Conservation (phyloP, 2,113 vertebrate species). For the Takifugu bimaculatus region DNA sequence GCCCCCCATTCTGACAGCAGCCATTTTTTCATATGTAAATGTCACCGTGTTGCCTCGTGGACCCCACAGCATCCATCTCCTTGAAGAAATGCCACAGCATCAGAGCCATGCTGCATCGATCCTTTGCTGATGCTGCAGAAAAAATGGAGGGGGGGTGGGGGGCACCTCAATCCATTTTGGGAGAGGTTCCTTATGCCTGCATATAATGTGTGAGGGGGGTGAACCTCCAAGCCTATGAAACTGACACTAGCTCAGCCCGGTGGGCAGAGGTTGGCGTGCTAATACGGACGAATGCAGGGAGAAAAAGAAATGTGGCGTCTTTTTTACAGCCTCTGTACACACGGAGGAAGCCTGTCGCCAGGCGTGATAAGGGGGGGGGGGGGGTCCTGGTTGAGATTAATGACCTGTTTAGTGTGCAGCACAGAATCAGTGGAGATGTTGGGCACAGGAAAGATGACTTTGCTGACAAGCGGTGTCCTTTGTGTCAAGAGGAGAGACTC, state of each 20-base stretch:
- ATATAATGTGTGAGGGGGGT: conserved; percentile 10
- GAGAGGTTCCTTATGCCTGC: conserved; percentile 17
- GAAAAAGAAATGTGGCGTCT: conserved; percentile 30
- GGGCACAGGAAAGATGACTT: conserved; percentile 67
- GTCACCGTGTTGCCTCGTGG: conserved; percentile 46
- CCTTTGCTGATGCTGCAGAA: conserved; percentile 25
- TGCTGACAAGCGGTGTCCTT: conserved; percentile 71
- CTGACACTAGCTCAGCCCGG: too few relatives aligned
- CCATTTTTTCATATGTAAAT: conserved; percentile 60
- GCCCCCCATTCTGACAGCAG: conserved; percentile 23
- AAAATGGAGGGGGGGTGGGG: conserved; percentile 19
- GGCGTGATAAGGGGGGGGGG: conserved; percentile 47
- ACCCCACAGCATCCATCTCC: conserved; percentile 61
- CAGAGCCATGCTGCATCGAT: conserved; percentile 50
- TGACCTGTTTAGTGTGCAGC: conserved; percentile 58
- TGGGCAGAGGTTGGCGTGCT: too few relatives aligned
- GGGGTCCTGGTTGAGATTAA: conserved; percentile 59
- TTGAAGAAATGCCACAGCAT: conserved; percentile 61
- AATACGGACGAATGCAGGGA: conserved; percentile 28
- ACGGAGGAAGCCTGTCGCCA: conserved; percentile 44
- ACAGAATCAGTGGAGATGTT: conserved; percentile 55
- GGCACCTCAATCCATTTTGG: conserved; percentile 36
- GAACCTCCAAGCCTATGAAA: too few relatives aligned
- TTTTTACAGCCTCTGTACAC: conserved; percentile 46
- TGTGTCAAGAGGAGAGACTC: conserved; percentile 54